Conservation (phyloP, 2,113 vertebrate species). For the Charina bottae region DNA sequence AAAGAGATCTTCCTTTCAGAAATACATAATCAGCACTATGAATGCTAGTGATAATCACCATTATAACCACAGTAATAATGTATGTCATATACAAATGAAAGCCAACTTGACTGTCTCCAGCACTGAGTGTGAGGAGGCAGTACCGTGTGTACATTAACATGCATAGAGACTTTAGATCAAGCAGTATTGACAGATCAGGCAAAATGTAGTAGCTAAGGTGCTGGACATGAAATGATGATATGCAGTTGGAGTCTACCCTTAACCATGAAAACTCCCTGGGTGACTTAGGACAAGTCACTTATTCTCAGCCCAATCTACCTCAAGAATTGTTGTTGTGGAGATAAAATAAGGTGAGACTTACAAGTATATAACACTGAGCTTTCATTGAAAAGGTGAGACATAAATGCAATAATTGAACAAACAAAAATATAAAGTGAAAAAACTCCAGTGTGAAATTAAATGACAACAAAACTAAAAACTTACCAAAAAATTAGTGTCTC, state of each 20-base stretch:
- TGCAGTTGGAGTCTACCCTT: neutral
- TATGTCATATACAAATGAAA: neutral
- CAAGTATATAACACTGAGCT: neutral
- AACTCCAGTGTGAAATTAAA: constrained; percentile 4
- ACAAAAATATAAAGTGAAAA: neutral
- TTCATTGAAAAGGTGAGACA: neutral
- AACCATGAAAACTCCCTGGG: neutral
- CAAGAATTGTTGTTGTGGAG: neutral
- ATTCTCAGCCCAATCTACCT: neutral
- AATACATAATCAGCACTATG: neutral
- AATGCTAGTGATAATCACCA: neutral
- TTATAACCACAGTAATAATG: neutral
- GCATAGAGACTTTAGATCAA: neutral
- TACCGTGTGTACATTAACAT: neutral
- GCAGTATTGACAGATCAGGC: neutral
- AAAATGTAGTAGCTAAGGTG: neutral
- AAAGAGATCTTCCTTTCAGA: neutral
- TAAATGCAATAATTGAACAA: neutral
- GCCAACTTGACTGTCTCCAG: neutral
- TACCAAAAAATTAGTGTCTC: constrained; percentile 88
- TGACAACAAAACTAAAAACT: constrained; percentile 71
- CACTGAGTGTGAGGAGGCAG: neutral
- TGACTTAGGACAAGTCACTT: neutral
- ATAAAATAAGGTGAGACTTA: neutral
- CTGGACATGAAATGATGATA: neutral